Evolutionary conservation across 2,888 invertebrate species (phyloP), one percentile per base, ranked within the genome.

Genomic region (Drosophila leonis): DNA sequence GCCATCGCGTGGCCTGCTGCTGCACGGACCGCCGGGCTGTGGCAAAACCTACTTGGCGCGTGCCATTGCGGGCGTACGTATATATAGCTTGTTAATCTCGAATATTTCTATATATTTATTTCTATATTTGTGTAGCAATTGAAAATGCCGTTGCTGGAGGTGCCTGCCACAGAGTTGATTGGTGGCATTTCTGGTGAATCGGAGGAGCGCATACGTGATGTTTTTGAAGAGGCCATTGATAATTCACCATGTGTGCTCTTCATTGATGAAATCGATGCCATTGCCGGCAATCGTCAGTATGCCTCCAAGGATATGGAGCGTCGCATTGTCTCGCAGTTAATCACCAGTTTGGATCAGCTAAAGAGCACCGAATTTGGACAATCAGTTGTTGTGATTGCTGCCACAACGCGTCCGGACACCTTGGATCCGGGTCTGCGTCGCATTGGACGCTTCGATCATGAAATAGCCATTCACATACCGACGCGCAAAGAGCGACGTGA

Each of bases 261-360:
- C 90, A 96, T 99, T 74, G 99, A 99, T 93, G 98, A 99, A 94
- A 97, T 99, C 70, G 99, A 99, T 94, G 96, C 98, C n/a, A 96
- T 99, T 51, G 97, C 98, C 37, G 97, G 97, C 7, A 97, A 98
- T 91, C 94, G 98, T 90, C 96, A 98, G 65, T 96, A 96, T 85
- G 98, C 98, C 4, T 97, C 97, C 87, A 96, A 97, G 91, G 98
- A 98, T 90, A 99, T 99, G 99, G 98, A 99, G 91, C 95, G 97
- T 73, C 94, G 99, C 72, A 98, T 99, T 93, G 98, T 99, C 9
- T 96, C 98, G 0, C 99, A 99, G 93, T 93, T 99, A 63, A 94
- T 98, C 39, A 95, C 96, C 15, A 98, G 98, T 86, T 94, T 99
- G 90, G 99, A 99, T 94, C 96, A 80, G 90, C 92, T 93, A 86